Conservation (phyloP, 1,140 invertebrate species). For the Pararge aegeria region DNA sequence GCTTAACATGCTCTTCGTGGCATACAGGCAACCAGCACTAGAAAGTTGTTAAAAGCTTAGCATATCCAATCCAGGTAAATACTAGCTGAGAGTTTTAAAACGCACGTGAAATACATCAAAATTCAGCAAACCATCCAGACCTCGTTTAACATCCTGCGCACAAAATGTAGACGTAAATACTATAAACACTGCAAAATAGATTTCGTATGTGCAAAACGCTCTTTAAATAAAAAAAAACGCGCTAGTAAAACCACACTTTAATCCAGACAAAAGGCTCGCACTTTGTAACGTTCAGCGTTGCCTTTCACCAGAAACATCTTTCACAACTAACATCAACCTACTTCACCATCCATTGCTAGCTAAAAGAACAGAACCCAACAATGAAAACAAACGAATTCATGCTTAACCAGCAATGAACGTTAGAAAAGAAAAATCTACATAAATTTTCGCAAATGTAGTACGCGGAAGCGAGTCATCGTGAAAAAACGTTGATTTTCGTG, state of each 20-base stretch:
- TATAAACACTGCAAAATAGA: too few species aligned
- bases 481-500: slow-evolving; percentile 68
- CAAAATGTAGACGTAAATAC: too few species aligned
- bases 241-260: slow-evolving; percentile 42
- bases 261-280: slow-evolving; percentile 75
- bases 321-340: slow-evolving; percentile 21
- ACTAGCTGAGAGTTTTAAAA: too few species aligned
- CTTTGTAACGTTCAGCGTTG: slow-evolving; percentile 75
- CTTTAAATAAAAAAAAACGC: slow-evolving; percentile 8
- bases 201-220: too few species aligned
- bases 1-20: too few species aligned
- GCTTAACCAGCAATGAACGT: slow-evolving; percentile 39
- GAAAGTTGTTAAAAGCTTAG: too few species aligned
- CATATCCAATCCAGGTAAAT: too few species aligned
- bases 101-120: too few species aligned
- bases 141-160: too few species aligned
- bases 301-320: slow-evolving; percentile 45
- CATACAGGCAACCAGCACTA: too few species aligned
- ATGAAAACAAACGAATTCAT: background rate
- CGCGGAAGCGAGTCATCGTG: slow-evolving; percentile 42
- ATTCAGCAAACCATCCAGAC: too few species aligned
- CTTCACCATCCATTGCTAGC: slow-evolving; percentile 45
- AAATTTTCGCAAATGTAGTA: slow-evolving; percentile 37
- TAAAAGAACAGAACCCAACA: background rate
- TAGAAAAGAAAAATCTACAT: slow-evolving; percentile 13